phyloP scores from a whole-genome alignment of 2,113 vertebrate species.

The Cynopterus brachyotis region DNA sequence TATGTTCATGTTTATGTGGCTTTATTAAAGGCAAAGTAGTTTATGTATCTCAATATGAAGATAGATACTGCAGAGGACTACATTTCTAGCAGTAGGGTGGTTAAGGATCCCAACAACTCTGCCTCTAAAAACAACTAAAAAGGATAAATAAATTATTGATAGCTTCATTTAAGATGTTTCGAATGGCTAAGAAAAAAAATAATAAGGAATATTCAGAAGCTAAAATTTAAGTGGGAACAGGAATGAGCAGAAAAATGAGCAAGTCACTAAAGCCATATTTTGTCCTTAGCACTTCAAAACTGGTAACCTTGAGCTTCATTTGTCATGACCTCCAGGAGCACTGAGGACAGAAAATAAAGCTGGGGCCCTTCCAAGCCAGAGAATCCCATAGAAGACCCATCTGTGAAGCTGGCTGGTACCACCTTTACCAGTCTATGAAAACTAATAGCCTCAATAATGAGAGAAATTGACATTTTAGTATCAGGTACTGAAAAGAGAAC shows the following conservation, averaged over 20 bases:
- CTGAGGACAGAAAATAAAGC: background rate
- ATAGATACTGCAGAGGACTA: background rate
- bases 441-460: background rate
- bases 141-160: background rate
- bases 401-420: background rate
- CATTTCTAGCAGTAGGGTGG: background rate
- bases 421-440: background rate
- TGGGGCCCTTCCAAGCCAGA: background rate
- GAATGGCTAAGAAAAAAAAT: background rate
- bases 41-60: background rate
- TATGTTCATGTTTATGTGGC: background rate
- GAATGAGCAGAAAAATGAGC: constrained; percentile 19
- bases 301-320: background rate
- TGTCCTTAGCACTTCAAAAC: background rate
- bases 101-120: background rate
- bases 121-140: background rate
- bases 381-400: background rate
- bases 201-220: background rate
- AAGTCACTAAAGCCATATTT: background rate
- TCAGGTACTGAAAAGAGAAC: background rate
- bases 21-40: constrained; percentile 6
- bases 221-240: constrained; percentile 5
- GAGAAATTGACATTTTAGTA: background rate
- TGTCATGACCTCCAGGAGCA: background rate
- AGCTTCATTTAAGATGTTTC: background rate